phyloP scores from a whole-genome alignment of 2,888 invertebrate genomes.

The Teleogryllus oceanicus region DNA sequence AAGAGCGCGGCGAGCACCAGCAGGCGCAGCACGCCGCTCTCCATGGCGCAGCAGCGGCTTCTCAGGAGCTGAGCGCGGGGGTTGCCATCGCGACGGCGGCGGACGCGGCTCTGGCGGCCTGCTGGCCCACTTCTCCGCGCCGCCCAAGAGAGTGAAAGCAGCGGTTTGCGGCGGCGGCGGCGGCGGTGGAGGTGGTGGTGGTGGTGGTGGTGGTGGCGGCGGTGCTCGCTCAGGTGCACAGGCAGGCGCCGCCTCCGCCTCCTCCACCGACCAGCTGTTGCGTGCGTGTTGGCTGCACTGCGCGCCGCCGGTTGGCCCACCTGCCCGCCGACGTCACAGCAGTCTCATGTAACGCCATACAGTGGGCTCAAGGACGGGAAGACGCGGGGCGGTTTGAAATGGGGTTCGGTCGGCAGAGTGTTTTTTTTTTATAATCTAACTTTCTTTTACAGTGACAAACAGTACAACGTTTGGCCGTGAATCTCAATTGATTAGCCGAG shows the following conservation, averaged over 20 bases:
- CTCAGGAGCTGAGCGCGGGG: not conserved
- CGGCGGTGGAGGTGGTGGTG: not conserved
- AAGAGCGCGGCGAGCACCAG: conserved; percentile 55
- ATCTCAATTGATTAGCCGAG: too few relatives aligned
- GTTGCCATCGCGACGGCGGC: not conserved
- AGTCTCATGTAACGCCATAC: too few relatives aligned
- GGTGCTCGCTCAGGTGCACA: too few relatives aligned
- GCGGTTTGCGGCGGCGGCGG: not conserved
- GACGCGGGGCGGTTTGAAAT: too few relatives aligned
- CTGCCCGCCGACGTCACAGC: not conserved
- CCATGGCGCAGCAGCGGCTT: conserved; percentile 37
- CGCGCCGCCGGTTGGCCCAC: not conserved
- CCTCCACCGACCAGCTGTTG: too few relatives aligned
- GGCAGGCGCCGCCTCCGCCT: not conserved
- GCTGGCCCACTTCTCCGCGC: not conserved
- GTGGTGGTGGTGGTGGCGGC: not conserved
- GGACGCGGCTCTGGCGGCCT: not conserved
- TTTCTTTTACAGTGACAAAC: too few relatives aligned
- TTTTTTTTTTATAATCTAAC: too few relatives aligned
- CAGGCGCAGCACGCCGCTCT: conserved; percentile 47
- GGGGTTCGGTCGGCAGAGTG: too few relatives aligned
- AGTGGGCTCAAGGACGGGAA: too few relatives aligned
- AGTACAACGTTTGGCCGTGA: too few relatives aligned
- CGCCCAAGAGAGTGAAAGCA: not conserved
- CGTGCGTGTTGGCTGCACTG: too few relatives aligned